phyloP scores from a whole-genome alignment of 2,888 invertebrate genomes.

The Lymantria dispar region DNA sequence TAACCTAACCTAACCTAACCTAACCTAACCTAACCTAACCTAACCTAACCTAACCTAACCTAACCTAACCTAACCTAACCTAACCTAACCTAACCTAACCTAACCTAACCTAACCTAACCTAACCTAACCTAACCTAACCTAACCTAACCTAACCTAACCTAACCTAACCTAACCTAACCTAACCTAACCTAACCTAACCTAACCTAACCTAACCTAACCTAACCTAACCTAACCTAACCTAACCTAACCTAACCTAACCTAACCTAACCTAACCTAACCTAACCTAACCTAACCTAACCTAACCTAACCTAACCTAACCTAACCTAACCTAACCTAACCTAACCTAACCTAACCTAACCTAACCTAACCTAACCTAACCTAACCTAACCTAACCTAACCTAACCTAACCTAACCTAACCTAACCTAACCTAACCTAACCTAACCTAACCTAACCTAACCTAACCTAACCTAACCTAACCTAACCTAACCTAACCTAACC shows the following conservation, averaged over 20 bases:
- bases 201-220: slow-evolving; percentile 12
- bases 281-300: slow-evolving; percentile 6
- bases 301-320: slow-evolving; percentile 7
- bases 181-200: slow-evolving; percentile 12
- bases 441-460: slow-evolving; percentile 26
- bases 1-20: slow-evolving; percentile 21
- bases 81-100: slow-evolving; percentile 12
- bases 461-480: slow-evolving; percentile 20
- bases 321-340: slow-evolving; percentile 7
- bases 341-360: slow-evolving; percentile 14
- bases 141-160: slow-evolving; percentile 8
- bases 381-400: slow-evolving; percentile 24
- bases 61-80: slow-evolving; percentile 20
- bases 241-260: slow-evolving; percentile 11
- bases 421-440: slow-evolving; percentile 33
- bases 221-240: slow-evolving; percentile 9
- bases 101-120: slow-evolving; percentile 13
- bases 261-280: slow-evolving; percentile 1
- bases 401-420: slow-evolving; percentile 31
- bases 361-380: slow-evolving; percentile 23
- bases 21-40: slow-evolving; percentile 20
- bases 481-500: slow-evolving; percentile 27
- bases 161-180: slow-evolving; percentile 12
- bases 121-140: slow-evolving; percentile 10
- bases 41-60: slow-evolving; percentile 18